Evolutionary conservation across 2,888 invertebrate species (phyloP).

Genomic region (Eupithecia dodoneata): DNA sequence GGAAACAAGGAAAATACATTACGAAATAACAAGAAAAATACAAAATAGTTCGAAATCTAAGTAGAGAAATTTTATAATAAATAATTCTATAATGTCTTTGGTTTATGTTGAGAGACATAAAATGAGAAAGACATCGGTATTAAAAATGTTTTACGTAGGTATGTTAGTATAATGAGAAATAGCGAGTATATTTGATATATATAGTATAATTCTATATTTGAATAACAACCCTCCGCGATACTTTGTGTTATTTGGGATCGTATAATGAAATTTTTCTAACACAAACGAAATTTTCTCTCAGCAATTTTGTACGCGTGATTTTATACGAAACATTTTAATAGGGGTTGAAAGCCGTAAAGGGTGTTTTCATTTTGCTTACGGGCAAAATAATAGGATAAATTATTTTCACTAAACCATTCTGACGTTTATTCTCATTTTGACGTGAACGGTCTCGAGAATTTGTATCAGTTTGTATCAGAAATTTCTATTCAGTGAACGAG

Average conservation of each 20-base stretch:
- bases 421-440: background rate
- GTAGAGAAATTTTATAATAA: too few species aligned
- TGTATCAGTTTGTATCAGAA: too few species aligned
- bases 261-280: conserved; percentile 45
- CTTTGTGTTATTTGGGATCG: conserved; percentile 22
- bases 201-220: background rate
- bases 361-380: conserved; percentile 7
- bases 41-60: too few species aligned
- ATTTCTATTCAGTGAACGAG: too few species aligned
- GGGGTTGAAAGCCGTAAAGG: conserved; percentile 11
- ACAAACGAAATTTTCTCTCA: conserved; percentile 40
- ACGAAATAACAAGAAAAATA: too few species aligned
- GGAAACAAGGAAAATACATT: too few species aligned
- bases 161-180: too few species aligned
- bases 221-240: background rate
- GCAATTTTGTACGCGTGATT: conserved; percentile 41
- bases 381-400: conserved; percentile 12
- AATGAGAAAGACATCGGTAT: too few species aligned
- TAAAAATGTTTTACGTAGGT: too few species aligned
- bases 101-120: too few species aligned
- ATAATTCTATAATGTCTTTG: too few species aligned
- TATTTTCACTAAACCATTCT: background rate
- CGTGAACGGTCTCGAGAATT: background rate
- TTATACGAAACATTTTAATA: conserved; percentile 41
- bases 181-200: too few species aligned